Evolutionary conservation across 2,113 vertebrate genomes (phyloP).

Genomic region (Alethe castanea): DNA sequence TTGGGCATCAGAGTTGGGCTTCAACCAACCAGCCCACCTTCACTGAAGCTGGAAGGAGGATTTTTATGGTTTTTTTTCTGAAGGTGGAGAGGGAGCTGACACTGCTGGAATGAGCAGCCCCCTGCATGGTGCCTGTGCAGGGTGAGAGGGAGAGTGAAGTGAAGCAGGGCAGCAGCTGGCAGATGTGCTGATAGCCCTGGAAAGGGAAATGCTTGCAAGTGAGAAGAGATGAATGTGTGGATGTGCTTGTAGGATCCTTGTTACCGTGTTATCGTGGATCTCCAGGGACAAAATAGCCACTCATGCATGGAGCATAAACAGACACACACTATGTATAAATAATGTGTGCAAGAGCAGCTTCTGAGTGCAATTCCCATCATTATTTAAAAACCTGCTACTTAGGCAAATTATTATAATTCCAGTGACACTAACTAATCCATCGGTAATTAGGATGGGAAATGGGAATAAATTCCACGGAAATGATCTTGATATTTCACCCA

Average conservation of each 20-base stretch:
- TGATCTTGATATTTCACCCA: slow-evolving; percentile 17
- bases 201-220: not conserved
- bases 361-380: slow-evolving; percentile 6
- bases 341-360: not conserved
- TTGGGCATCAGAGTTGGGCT: not conserved
- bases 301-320: slow-evolving; percentile 44
- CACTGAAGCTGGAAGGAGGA: not conserved
- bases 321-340: slow-evolving; percentile 30
- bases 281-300: slow-evolving; percentile 30
- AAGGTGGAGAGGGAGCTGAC: not conserved
- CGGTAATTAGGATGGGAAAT: slow-evolving; percentile 65
- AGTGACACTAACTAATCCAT: slow-evolving; percentile 48
- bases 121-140: not conserved
- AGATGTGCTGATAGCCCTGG: not conserved
- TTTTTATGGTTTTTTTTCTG: not conserved
- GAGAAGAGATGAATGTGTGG: not conserved
- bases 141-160: not conserved
- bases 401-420: slow-evolving; percentile 63
- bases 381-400: slow-evolving; percentile 47
- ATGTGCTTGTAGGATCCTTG: slow-evolving; percentile 7
- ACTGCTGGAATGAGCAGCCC: not conserved
- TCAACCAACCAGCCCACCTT: not conserved
- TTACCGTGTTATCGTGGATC: not conserved
- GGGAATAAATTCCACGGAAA: slow-evolving; percentile 34
- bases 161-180: not conserved